Evolutionary conservation across 2,113 vertebrate species (phyloP).

Genomic region (Malurus melanocephalus): DNA sequence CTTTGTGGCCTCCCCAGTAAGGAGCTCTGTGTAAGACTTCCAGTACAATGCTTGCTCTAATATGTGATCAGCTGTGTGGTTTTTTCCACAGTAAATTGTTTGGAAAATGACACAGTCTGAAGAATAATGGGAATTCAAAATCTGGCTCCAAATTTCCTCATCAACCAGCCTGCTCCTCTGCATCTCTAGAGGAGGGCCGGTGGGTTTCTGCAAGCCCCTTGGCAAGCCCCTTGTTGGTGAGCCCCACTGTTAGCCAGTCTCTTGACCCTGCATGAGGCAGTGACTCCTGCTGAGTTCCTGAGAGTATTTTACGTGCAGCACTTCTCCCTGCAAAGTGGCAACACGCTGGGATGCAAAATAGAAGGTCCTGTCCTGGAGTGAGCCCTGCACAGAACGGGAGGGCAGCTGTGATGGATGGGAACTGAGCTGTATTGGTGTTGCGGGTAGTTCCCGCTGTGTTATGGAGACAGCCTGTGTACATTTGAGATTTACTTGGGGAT

Average conservation of each 20-base stretch:
- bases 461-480: not conserved
- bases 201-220: not conserved
- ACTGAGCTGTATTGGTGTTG: not conserved
- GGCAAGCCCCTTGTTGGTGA: not conserved
- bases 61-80: not conserved
- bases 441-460: not conserved
- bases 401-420: not conserved
- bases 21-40: not conserved
- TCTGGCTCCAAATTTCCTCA: not conserved
- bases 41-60: not conserved
- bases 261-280: not conserved
- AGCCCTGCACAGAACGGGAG: not conserved
- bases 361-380: not conserved
- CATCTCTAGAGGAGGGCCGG: not conserved
- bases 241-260: not conserved
- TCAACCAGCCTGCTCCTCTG: not conserved
- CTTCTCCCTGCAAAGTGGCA: not conserved
- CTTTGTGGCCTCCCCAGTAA: not conserved
- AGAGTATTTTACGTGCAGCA: not conserved
- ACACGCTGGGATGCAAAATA: not conserved
- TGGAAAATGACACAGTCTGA: not conserved
- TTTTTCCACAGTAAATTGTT: not conserved
- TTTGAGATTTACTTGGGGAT: not conserved
- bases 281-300: not conserved
- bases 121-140: not conserved